These are phyloP conservation scores for Acanthosepion pharaonis DNA, from an alignment of 2,888 invertebrate genomes.

Conservation along the genomic window DNA sequence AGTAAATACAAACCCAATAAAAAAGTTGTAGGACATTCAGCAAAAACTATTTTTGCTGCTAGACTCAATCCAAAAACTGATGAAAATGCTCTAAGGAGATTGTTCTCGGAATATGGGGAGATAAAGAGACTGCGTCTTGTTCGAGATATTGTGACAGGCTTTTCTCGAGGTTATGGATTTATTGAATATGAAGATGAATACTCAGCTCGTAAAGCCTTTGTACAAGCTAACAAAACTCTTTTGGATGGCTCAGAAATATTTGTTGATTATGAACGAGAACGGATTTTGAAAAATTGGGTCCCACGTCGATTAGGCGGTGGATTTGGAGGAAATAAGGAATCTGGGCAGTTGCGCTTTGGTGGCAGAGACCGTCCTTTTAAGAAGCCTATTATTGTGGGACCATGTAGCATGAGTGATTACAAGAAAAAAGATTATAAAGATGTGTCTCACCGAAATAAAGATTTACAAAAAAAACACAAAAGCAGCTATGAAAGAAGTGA, in stretches of 20 bases:
- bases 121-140: slow-evolving; percentile 81
- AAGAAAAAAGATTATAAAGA: slow-evolving; percentile 36
- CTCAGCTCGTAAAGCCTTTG: slow-evolving; percentile 80
- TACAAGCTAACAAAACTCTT: slow-evolving; percentile 78
- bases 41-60: slow-evolving; percentile 84
- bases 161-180: slow-evolving; percentile 88
- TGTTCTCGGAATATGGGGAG: slow-evolving; percentile 80
- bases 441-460: not conserved
- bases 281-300: slow-evolving; percentile 83
- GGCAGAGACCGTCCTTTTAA: slow-evolving; percentile 85
- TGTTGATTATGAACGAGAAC: slow-evolving; percentile 85
- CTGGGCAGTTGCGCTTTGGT: slow-evolving; percentile 91
- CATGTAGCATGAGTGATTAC: not conserved
- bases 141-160: slow-evolving; percentile 87
- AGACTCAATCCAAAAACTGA: slow-evolving; percentile 82
- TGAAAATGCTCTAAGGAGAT: slow-evolving; percentile 78
- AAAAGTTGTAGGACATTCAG: slow-evolving; percentile 81
- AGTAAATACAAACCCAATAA: slow-evolving; percentile 75
- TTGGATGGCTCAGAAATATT: slow-evolving; percentile 83
- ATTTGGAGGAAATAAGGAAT: slow-evolving; percentile 88
- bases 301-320: slow-evolving; percentile 90
- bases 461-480: not conserved
- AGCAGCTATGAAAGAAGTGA: not conserved
- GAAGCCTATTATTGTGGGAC: slow-evolving; percentile 66
- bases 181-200: slow-evolving; percentile 83